Evolutionary conservation across 2,888 invertebrate genomes (phyloP).

Genomic region (Zhengitettix transpicula): DNA sequence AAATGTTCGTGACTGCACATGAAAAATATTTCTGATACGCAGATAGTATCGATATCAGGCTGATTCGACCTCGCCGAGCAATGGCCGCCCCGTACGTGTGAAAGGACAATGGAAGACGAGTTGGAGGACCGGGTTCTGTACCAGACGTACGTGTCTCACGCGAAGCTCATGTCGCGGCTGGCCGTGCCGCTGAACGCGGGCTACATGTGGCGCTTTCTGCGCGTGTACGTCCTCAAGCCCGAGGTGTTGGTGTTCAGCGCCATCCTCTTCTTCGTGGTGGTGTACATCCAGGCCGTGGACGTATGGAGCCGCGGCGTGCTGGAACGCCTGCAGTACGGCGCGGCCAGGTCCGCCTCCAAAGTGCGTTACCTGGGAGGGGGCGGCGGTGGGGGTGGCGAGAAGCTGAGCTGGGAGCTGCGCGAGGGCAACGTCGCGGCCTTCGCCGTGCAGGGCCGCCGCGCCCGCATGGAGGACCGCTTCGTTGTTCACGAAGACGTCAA

Average conservation of each 20-base stretch:
- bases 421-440: slow-evolving; percentile 65
- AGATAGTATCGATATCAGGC: too few relatives aligned
- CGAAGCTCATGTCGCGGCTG: slow-evolving; percentile 68
- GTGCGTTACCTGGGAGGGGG: slow-evolving; percentile 17
- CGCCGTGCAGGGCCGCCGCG: slow-evolving; percentile 77
- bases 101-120: slow-evolving; percentile 66
- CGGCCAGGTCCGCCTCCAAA: slow-evolving; percentile 37
- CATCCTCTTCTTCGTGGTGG: slow-evolving; percentile 49
- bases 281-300: slow-evolving; percentile 71
- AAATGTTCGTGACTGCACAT: too few relatives aligned
- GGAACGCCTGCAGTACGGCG: slow-evolving; percentile 51
- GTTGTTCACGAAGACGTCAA: slow-evolving; percentile 74
- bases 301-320: slow-evolving; percentile 63
- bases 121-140: slow-evolving; percentile 75
- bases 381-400: slow-evolving; percentile 16
- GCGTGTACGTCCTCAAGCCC: slow-evolving; percentile 61
- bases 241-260: slow-evolving; percentile 60
- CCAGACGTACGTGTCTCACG: slow-evolving; percentile 72
- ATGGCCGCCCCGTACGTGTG: too few relatives aligned
- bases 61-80: too few relatives aligned
- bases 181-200: slow-evolving; percentile 57
- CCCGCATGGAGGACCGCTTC: slow-evolving; percentile 89
- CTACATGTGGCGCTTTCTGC: slow-evolving; percentile 63
- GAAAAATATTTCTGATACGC: too few relatives aligned
- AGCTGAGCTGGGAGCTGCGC: slow-evolving; percentile 58